Conservation (phyloP, 2,888 invertebrate species). For the Allolobophora icterica region DNA sequence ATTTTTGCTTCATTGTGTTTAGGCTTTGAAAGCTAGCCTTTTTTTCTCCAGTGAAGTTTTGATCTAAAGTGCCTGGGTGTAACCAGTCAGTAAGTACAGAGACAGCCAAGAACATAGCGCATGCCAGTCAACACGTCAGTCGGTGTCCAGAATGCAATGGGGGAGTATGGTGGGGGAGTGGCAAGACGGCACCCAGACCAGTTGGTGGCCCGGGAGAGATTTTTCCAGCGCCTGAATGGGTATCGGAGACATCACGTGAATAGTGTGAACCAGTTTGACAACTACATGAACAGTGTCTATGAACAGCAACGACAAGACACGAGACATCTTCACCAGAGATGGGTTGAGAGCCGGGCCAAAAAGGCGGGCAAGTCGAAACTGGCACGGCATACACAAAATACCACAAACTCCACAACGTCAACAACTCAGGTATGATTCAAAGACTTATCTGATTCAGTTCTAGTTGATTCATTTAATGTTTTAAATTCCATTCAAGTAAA, state of each 20-base stretch:
- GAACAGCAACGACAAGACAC: slow-evolving; percentile 22
- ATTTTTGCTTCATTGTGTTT: background rate
- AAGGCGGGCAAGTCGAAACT: slow-evolving; percentile 19
- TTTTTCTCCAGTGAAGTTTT: background rate
- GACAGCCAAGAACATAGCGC: background rate
- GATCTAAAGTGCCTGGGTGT: background rate
- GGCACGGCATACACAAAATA: background rate
- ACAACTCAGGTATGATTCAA: background rate
- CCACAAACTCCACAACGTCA: background rate
- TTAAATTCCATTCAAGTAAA: background rate
- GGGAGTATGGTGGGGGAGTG: background rate
- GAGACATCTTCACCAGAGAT: background rate
- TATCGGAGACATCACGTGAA: slow-evolving; percentile 29
- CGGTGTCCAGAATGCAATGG: slow-evolving; percentile 12
- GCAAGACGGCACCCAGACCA: background rate
- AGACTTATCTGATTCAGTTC: background rate
- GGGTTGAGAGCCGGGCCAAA: slow-evolving; percentile 9
- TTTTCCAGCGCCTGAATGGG: slow-evolving; percentile 24
- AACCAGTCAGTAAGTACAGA: background rate
- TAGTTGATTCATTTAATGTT: background rate
- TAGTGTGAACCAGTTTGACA: slow-evolving; percentile 20
- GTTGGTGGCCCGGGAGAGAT: background rate
- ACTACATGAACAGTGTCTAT: slow-evolving; percentile 26
- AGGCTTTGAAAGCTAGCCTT: slow-evolving; percentile 7
- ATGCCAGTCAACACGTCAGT: slow-evolving; percentile 23